phyloP scores from a whole-genome alignment of 2,113 vertebrate species.

The Malaclemys terrapin region DNA sequence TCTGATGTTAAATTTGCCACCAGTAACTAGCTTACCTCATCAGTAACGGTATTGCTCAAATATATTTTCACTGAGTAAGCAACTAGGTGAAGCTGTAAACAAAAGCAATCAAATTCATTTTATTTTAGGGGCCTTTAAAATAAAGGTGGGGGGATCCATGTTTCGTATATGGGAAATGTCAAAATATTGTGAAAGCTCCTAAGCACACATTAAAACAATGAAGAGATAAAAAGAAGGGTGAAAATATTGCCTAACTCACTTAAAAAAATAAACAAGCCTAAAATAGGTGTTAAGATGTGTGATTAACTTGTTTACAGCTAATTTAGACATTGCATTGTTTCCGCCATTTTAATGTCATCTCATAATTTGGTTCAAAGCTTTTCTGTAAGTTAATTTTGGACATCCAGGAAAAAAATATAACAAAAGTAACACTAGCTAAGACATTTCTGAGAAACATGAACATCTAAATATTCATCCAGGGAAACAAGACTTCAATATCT shows the following conservation, averaged over 20 bases:
- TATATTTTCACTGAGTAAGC: background rate
- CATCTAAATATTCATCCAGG: background rate
- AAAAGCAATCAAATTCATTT: background rate
- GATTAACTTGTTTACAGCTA: background rate
- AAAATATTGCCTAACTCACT: background rate
- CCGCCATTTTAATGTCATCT: background rate
- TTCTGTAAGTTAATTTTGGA: background rate
- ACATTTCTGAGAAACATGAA: background rate
- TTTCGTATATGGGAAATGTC: background rate
- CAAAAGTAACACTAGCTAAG: background rate
- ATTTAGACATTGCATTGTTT: background rate
- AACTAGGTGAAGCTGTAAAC: background rate
- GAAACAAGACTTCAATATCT: background rate
- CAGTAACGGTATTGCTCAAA: background rate
- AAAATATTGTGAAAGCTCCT: background rate
- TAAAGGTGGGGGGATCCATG: background rate
- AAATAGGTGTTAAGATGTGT: background rate
- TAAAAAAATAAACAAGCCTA: background rate
- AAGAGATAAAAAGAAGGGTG: background rate
- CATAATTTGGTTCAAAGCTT: background rate
- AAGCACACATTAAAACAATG: background rate
- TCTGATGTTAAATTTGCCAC: background rate
- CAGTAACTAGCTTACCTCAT: background rate
- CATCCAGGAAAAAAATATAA: background rate
- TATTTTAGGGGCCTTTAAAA: background rate